Percentiles rank a stretch among this genome's conserved stretches.
phyloP scores from a whole-genome alignment of 2,797 vertebrate genomes.

The Rhyacichthys aspro region DNA sequence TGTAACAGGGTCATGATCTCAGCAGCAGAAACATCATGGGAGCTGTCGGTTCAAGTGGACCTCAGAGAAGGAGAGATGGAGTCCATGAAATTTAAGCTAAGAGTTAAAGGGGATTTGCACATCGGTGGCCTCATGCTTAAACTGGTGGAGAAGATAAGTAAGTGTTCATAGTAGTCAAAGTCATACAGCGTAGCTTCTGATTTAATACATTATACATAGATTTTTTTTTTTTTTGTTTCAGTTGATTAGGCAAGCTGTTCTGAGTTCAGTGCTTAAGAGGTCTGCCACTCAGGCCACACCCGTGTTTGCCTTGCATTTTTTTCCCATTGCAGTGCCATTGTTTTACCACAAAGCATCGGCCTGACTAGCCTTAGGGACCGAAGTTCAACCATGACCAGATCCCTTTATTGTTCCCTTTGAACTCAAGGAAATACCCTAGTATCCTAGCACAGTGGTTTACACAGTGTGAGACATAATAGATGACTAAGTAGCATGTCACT shows the following conservation, averaged over 20 bases:
- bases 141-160: slow-evolving; percentile 94
- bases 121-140: slow-evolving; percentile 96
- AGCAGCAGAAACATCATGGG: slow-evolving; percentile 87
- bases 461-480: slow-evolving; percentile 38
- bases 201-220: background rate
- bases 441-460: slow-evolving; percentile 16
- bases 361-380: slow-evolving; percentile 40
- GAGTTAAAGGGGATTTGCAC: slow-evolving; percentile 92
- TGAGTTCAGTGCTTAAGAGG: background rate
- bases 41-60: slow-evolving; percentile 86
- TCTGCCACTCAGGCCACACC: slow-evolving; percentile 55
- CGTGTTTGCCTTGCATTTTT: slow-evolving; percentile 68
- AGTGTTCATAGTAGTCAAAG: slow-evolving; percentile 63
- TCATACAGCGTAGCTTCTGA: background rate
- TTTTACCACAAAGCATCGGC: slow-evolving; percentile 47
- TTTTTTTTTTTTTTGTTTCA: background rate
- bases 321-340: slow-evolving; percentile 54
- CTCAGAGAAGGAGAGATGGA: slow-evolving; percentile 74
- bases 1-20: slow-evolving; percentile 79
- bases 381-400: slow-evolving; percentile 55
- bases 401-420: slow-evolving; percentile 19
- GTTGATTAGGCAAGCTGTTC: background rate
- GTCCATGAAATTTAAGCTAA: slow-evolving; percentile 76
- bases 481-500: slow-evolving; percentile 64
- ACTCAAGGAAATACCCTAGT: background rate